phyloP scores from a whole-genome alignment of 2,888 invertebrate genomes.

The Apamea epomidion region DNA sequence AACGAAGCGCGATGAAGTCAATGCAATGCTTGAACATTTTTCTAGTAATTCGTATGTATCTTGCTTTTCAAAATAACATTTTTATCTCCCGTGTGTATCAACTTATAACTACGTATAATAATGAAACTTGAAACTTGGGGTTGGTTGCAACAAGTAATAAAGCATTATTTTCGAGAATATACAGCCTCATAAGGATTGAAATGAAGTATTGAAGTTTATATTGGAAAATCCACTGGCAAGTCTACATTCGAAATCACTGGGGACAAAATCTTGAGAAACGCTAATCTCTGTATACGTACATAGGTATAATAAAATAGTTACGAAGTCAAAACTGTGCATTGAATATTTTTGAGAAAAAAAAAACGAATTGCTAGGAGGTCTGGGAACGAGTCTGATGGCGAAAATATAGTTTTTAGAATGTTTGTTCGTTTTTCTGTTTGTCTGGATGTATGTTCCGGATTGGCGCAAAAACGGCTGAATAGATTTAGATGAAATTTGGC shows the following conservation, averaged over 20 bases:
- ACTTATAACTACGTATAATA: not conserved
- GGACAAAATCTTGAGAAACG: not conserved
- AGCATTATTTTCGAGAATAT: not conserved
- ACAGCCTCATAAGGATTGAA: not conserved
- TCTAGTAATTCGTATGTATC: not conserved
- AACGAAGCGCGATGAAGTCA: slow-evolving; percentile 14
- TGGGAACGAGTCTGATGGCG: too few species aligned
- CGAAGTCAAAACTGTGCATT: too few species aligned
- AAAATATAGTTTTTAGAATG: too few species aligned
- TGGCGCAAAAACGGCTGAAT: too few species aligned
- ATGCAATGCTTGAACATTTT: slow-evolving; percentile 24
- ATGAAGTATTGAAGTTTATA: too few species aligned
- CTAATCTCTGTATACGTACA: too few species aligned
- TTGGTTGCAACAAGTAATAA: not conserved
- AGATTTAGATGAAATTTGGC: too few species aligned
- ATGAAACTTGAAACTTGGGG: not conserved
- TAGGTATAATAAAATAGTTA: too few species aligned
- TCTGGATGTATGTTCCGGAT: too few species aligned
- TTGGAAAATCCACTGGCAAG: not conserved
- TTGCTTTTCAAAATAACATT: not conserved
- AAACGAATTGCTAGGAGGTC: too few species aligned
- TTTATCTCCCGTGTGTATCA: not conserved
- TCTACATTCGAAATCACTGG: not conserved
- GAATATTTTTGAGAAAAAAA: too few species aligned
- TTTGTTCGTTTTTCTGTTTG: too few species aligned